Conservation (phyloP, 2,888 invertebrate genomes). For the Neoaliturus tenellus region DNA sequence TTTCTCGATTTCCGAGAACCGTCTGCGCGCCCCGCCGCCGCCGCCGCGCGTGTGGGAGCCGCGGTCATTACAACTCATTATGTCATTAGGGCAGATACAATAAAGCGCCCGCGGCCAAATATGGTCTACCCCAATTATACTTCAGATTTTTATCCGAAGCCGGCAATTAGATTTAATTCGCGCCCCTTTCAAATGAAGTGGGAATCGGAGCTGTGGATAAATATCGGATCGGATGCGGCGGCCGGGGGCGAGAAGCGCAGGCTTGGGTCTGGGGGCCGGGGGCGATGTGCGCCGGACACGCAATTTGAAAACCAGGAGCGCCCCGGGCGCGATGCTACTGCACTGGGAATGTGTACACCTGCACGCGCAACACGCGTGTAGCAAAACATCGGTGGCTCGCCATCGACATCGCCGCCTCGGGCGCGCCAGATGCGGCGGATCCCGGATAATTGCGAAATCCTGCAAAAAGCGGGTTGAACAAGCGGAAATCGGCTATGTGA, state of each 20-base stretch:
- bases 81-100: conserved; percentile 28
- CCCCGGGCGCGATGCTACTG: neutral
- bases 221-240: neutral
- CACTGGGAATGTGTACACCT: conserved; percentile 8
- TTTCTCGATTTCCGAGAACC: conserved; percentile 2
- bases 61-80: neutral
- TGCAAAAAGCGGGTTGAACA: too few species aligned
- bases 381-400: neutral
- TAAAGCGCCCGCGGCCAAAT: conserved; percentile 27
- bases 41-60: neutral
- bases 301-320: neutral
- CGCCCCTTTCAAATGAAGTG: conserved; percentile 23
- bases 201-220: conserved; percentile 29
- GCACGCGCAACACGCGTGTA: neutral
- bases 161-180: conserved; percentile 18
- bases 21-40: neutral
- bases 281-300: conserved; percentile 13
- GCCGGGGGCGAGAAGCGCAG: neutral
- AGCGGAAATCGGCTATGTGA: too few species aligned
- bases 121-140: conserved; percentile 25
- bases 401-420: too few species aligned
- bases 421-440: too few species aligned
- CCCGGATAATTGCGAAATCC: too few species aligned
- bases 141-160: conserved; percentile 21
- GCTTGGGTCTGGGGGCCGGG: neutral